Conservation (phyloP, 2,888 invertebrate species). For the Chymomyza caudatula region DNA sequence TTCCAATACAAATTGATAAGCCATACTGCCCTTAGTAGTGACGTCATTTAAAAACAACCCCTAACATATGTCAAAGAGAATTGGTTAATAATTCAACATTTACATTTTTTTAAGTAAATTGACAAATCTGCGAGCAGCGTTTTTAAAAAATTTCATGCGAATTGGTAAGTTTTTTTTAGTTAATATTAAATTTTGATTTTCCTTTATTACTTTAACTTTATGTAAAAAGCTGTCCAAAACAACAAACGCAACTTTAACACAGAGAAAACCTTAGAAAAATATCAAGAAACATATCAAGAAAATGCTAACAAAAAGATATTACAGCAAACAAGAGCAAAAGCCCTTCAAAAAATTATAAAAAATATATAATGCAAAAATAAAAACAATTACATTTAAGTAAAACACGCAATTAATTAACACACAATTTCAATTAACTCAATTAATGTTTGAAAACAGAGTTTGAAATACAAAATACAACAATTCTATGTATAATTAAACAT, state of each 20-base stretch:
- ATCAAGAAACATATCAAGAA: conserved; percentile 33
- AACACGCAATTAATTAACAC: conserved; percentile 12
- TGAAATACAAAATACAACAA: conserved; percentile 12
- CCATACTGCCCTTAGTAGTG: no score
- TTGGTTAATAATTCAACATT: no score
- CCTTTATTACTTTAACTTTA: conserved; percentile 14
- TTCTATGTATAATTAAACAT: conserved; percentile 47
- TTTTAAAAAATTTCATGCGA: no score
- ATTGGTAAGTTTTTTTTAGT: not conserved
- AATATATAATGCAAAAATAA: conserved; percentile 32
- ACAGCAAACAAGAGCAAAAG: conserved; percentile 59
- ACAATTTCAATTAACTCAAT: not conserved
- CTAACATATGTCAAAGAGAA: no score
- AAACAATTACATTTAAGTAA: conserved; percentile 12
- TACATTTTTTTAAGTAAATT: no score
- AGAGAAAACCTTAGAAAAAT: conserved; percentile 17
- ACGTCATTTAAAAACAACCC: no score
- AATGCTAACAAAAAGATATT: conserved; percentile 29
- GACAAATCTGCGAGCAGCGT: no score
- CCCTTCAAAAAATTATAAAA: conserved; percentile 69
- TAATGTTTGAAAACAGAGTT: not conserved
- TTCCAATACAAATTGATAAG: no score
- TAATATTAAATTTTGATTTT: conserved; percentile 6
- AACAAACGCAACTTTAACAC: conserved; percentile 26
- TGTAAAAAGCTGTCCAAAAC: conserved; percentile 7